Evolutionary conservation across 2,113 vertebrate species (phyloP).

Genomic region (Cephalopholis sonnerati): DNA sequence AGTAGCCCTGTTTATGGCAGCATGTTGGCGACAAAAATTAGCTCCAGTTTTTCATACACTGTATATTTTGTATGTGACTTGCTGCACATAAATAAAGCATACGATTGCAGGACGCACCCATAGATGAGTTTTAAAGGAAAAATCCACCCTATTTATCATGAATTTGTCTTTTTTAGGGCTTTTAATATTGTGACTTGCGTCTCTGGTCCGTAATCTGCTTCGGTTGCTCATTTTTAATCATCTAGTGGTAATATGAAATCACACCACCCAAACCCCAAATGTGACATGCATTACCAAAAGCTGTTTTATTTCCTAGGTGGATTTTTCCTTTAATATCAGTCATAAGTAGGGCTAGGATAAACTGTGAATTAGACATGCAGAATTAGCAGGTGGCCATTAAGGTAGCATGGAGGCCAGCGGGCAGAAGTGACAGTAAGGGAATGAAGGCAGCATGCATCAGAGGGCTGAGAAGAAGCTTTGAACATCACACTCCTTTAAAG

Average conservation of each 20-base stretch:
- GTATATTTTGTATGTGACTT: conserved; percentile 73
- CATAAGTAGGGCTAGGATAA: conserved; percentile 70
- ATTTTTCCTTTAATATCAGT: conserved; percentile 52
- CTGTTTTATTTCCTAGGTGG: conserved; percentile 17
- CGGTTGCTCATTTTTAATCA: neutral
- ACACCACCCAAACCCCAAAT: conserved; percentile 32
- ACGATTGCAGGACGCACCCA: conserved; percentile 33
- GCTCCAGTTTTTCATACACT: conserved; percentile 68
- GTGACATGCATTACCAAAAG: conserved; percentile 29
- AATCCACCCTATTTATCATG: conserved; percentile 42
- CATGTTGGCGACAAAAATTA: conserved; percentile 48
- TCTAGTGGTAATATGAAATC: conserved; percentile 22
- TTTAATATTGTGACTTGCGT: neutral
- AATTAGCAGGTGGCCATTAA: conserved; percentile 64
- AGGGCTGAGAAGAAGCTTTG: conserved; percentile 31
- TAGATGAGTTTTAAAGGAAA: conserved; percentile 53
- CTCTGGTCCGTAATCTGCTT: neutral
- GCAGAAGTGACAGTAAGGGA: conserved; percentile 38
- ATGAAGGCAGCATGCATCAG: conserved; percentile 14
- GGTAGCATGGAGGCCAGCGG: conserved; percentile 69
- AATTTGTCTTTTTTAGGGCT: neutral
- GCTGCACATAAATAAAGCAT: conserved; percentile 57
- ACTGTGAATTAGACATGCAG: conserved; percentile 79
- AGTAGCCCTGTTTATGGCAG: conserved; percentile 56
- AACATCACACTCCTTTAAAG: conserved; percentile 14